A percentile compares a stretch with the other conserved stretches of the same genome.
Conservation (phyloP, 2,113 vertebrate genomes). For the Microtus ochrogaster region DNA sequence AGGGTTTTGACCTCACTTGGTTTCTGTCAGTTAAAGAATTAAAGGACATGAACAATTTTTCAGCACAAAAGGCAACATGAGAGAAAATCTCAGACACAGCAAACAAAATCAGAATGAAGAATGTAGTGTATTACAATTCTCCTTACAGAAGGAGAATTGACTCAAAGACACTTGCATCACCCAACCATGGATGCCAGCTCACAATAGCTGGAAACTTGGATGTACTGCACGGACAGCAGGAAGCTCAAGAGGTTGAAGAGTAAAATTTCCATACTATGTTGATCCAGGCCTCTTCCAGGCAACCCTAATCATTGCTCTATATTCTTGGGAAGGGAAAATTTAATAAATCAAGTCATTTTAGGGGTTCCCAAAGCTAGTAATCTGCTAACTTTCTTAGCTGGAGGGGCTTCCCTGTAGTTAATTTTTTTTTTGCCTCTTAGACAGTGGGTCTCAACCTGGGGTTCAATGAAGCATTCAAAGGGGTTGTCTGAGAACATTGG, state of each 20-base stretch:
- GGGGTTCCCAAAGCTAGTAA: neutral
- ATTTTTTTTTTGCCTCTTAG: neutral
- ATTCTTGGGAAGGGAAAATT: neutral
- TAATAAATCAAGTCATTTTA: neutral
- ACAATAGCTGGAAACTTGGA: neutral
- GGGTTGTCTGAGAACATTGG: neutral
- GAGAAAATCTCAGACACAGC: neutral
- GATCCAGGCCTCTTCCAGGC: too few relatives aligned
- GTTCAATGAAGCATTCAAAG: neutral
- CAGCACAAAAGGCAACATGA: neutral
- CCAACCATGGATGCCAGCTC: neutral
- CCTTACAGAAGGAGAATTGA: neutral
- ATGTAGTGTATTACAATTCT: too few relatives aligned
- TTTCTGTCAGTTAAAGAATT: neutral
- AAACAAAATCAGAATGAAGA: neutral
- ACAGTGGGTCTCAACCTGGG: neutral
- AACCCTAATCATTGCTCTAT: neutral
- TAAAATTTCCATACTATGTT: neutral
- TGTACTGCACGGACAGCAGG: neutral
- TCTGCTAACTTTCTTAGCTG: neutral
- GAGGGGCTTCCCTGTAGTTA: neutral
- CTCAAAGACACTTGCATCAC: neutral
- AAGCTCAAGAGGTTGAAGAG: neutral
- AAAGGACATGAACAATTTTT: neutral
- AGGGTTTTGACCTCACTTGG: neutral